Percentiles rank a stretch among this genome's conserved stretches.
phyloP scores from a whole-genome alignment of 2,888 invertebrate species.

The Hyles lineata region DNA sequence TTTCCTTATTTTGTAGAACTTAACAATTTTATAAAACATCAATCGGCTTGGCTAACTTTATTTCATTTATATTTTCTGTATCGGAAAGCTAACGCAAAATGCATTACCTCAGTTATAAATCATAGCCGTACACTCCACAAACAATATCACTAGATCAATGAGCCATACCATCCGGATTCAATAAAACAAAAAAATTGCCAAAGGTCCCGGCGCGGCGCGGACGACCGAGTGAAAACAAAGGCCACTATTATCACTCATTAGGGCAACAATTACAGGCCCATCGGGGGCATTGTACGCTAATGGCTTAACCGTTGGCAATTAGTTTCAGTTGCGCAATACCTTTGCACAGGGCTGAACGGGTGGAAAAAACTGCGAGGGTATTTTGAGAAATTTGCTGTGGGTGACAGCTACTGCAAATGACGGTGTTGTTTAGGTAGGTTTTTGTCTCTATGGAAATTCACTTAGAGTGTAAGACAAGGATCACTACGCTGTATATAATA shows the following conservation, averaged over 20 bases:
- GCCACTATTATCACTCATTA: constrained; percentile 46
- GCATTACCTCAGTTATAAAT: no score
- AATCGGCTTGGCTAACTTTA: no score
- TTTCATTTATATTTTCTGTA: no score
- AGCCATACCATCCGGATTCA: background rate
- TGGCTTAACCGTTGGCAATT: constrained; percentile 50
- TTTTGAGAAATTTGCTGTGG: background rate
- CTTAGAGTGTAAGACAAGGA: no score
- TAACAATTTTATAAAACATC: no score
- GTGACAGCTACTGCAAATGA: no score
- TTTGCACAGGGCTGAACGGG: constrained; percentile 5
- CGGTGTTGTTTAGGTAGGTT: no score
- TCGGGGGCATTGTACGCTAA: constrained; percentile 39
- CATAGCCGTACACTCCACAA: no score
- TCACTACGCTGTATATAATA: no score
- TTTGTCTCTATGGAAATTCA: no score
- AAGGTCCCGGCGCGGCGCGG: constrained; percentile 15
- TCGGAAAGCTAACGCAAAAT: no score
- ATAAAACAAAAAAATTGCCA: constrained; percentile 23
- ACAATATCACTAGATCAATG: background rate
- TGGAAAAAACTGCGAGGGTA: background rate
- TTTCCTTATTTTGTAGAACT: no score
- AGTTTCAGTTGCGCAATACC: constrained; percentile 51
- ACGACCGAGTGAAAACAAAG: constrained; percentile 42
- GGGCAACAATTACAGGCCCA: constrained; percentile 45